phyloP scores from a whole-genome alignment of 2,888 invertebrate genomes.

The Andrena hattorfiana region DNA sequence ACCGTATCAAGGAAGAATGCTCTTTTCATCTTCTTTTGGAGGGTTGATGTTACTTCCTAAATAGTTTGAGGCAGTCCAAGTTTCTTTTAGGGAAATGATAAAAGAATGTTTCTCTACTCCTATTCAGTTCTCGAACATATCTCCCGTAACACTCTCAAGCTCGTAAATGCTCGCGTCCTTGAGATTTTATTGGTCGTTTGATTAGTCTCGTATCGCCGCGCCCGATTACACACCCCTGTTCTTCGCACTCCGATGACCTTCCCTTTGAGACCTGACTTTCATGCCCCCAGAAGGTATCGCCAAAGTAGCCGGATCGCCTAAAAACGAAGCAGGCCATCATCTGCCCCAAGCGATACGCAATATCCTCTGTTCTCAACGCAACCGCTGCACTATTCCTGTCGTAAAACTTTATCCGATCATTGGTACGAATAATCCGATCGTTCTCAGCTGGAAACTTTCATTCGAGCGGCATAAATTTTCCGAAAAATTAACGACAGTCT shows the following conservation, averaged over 20 bases:
- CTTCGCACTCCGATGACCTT: conserved; percentile 33
- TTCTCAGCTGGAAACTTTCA: not conserved
- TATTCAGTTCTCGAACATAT: not conserved
- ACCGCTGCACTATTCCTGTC: not conserved
- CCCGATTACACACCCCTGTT: conserved; percentile 75
- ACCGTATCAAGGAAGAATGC: too few relatives aligned
- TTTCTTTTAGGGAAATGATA: too few relatives aligned
- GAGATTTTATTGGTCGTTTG: conserved; percentile 67
- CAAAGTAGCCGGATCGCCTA: not conserved
- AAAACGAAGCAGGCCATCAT: not conserved
- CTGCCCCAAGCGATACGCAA: not conserved
- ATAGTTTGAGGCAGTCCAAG: too few relatives aligned
- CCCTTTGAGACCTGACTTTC: conserved; percentile 2
- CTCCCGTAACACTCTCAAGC: not conserved
- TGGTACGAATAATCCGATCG: not conserved
- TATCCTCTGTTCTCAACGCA: not conserved
- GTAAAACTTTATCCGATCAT: not conserved
- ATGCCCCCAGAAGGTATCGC: not conserved
- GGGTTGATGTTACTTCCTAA: too few relatives aligned
- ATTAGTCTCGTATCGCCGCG: conserved; percentile 76
- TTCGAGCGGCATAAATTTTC: not conserved
- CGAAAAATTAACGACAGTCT: conserved; percentile 8
- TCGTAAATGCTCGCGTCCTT: conserved; percentile 40
- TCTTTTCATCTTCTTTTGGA: too few relatives aligned
- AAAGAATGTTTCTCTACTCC: too few relatives aligned